phyloP scores from a whole-genome alignment of 2,113 vertebrate genomes.

The zebrafish (Danio rerio) region GRCz12tu NC_133200.1:22400001-22400500 shows the following conservation, averaged over 20 bases:
- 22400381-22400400: constrained; percentile 18
- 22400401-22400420: constrained; percentile 13
- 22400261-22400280: constrained; percentile 2
- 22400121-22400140: not conserved
- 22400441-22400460: constrained; percentile 30
- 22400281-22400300: not conserved
- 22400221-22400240: constrained; percentile 24
- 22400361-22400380: constrained; percentile 26
- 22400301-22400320: constrained; percentile 3
- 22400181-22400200: constrained; percentile 25
- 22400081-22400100: constrained; percentile 1
- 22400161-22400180: not conserved
- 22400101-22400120: not conserved
- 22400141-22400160: not conserved
- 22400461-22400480: not conserved
- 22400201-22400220: constrained; percentile 9
- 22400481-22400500: too few species aligned
- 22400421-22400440: not conserved
- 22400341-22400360: not conserved
- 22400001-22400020: constrained; percentile 57
- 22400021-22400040: constrained; percentile 36
- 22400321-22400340: constrained; percentile 4
- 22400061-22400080: constrained; percentile 12
- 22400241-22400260: not conserved
- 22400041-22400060: constrained; percentile 41